phyloP scores from a whole-genome alignment of 2,888 invertebrate genomes.

The Marronus borbonicus region DNA sequence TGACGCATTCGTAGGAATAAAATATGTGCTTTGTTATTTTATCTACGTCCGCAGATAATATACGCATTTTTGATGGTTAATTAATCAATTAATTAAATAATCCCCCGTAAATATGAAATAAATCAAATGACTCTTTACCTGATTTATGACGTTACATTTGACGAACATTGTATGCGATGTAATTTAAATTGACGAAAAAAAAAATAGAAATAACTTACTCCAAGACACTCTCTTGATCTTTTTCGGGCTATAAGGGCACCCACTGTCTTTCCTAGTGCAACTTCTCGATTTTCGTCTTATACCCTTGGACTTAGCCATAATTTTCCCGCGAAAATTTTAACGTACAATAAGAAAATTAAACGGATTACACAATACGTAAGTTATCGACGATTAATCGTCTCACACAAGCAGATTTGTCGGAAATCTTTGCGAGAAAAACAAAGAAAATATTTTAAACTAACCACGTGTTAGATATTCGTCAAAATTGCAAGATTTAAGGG shows the following conservation, averaged over 20 bases:
- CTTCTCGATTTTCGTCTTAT: slow-evolving; percentile 22
- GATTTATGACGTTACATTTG: too few species aligned
- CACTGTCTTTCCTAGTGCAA: not conserved
- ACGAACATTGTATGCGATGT: too few species aligned
- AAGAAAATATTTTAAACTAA: not conserved
- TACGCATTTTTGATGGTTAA: too few species aligned
- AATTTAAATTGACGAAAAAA: not conserved
- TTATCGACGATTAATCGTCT: not conserved
- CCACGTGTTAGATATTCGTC: not conserved
- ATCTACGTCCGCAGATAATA: too few species aligned
- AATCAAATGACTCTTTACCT: not conserved
- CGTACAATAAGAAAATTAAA: not conserved
- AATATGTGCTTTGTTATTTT: too few species aligned
- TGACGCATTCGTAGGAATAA: not conserved
- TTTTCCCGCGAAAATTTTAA: slow-evolving; percentile 16
- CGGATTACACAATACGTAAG: not conserved
- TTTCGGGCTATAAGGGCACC: slow-evolving; percentile 29
- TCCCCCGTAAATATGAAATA: not conserved
- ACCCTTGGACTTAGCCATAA: slow-evolving; percentile 46
- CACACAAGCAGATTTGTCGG: not conserved
- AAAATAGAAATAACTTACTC: slow-evolving; percentile 60
- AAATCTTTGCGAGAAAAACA: not conserved
- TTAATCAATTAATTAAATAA: too few species aligned
- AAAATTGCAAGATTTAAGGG: too few species aligned
- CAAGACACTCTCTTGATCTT: slow-evolving; percentile 64